Evolutionary conservation across 1,140 invertebrate genomes (phyloP).

Genomic region (Brachionus manjavacas): DNA sequence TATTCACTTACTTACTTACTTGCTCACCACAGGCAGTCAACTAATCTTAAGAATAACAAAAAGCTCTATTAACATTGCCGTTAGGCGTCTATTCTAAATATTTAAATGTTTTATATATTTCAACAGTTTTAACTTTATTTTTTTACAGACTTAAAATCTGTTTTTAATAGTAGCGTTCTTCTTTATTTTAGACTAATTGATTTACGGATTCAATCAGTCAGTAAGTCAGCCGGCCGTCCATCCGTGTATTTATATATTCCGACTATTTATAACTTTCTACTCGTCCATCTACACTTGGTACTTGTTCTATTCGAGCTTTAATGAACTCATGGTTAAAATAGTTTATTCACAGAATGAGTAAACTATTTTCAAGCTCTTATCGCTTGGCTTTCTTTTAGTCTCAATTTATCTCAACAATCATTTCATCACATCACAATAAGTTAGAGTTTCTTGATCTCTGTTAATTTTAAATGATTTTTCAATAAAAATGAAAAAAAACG

Average conservation of each 20-base stretch:
- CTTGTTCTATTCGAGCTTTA: neutral
- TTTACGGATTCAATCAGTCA: neutral
- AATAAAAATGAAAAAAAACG: no score
- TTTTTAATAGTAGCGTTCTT: neutral
- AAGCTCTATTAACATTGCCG: neutral
- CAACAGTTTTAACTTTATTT: neutral
- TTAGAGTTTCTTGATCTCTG: no score
- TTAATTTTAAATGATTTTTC: no score
- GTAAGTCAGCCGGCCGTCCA: neutral
- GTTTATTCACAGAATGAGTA: no score
- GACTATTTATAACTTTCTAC: neutral
- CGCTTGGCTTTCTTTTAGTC: no score
- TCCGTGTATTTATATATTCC: neutral
- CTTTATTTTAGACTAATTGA: neutral
- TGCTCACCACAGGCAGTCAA: neutral
- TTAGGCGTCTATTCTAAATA: neutral
- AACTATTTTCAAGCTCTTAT: no score
- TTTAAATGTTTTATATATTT: constrained; percentile 11
- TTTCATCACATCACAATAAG: no score
- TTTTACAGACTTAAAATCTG: neutral
- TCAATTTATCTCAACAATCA: no score
- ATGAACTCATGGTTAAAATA: neutral
- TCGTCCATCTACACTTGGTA: neutral
- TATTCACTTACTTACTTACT: neutral
- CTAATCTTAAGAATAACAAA: neutral